Conservation (phyloP, 2,797 vertebrate genomes). For the Helarctos malayanus region DNA sequence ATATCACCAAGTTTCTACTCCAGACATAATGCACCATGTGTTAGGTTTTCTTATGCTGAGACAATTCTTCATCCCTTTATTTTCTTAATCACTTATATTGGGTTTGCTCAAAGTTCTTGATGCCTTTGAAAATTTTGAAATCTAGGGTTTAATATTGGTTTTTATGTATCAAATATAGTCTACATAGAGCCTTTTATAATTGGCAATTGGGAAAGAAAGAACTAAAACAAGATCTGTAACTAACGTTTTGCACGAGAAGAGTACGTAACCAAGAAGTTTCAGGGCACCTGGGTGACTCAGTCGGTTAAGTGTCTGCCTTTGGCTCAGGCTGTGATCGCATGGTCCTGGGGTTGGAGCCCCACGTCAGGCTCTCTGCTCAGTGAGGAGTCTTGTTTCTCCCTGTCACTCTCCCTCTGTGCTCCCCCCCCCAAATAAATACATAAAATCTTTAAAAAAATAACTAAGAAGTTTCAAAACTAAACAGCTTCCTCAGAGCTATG, state of each 20-base stretch:
- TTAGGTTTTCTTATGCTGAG: neutral
- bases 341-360: no score
- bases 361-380: no score
- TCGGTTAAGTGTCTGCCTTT: neutral
- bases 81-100: neutral
- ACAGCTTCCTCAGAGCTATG: neutral
- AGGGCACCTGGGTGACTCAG: neutral
- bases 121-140: neutral
- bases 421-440: neutral
- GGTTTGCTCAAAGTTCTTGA: neutral
- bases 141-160: neutral
- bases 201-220: neutral
- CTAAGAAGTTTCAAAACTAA: neutral
- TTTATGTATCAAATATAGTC: neutral
- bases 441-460: neutral
- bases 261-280: neutral
- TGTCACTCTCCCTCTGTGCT: neutral
- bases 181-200: neutral
- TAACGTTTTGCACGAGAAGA: neutral
- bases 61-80: neutral
- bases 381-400: no score
- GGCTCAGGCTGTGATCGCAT: neutral
- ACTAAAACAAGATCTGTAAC: neutral
- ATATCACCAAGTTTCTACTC: neutral
- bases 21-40: neutral